phyloP scores from a whole-genome alignment of 2,888 invertebrate species.

The Herminia tarsipennalis region DNA sequence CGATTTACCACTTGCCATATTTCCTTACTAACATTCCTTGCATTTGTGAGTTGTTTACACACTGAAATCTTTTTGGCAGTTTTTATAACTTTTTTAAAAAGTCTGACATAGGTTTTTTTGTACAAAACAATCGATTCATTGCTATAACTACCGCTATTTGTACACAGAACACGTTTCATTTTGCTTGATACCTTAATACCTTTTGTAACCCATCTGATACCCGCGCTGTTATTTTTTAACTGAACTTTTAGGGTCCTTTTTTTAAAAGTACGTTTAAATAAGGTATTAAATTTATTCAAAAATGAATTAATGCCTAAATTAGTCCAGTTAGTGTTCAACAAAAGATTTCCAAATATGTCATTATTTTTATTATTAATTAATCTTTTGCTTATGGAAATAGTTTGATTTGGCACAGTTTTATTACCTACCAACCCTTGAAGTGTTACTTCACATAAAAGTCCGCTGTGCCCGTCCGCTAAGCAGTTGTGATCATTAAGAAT shows the following conservation, averaged over 20 bases:
- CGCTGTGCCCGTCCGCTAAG: not conserved
- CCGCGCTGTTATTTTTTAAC: not conserved
- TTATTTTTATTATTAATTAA: not conserved
- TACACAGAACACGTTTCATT: not conserved
- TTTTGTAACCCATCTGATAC: not conserved
- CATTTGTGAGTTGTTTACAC: not conserved
- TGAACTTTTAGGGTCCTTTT: not conserved
- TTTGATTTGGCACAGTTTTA: not conserved
- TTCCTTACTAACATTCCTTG: not conserved
- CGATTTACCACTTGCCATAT: not conserved
- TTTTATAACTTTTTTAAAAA: not conserved
- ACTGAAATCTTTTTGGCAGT: not conserved
- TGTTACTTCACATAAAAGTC: not conserved
- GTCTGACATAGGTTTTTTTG: not conserved
- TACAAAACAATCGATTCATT: not conserved
- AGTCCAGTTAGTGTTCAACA: not conserved
- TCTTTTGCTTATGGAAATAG: not conserved
- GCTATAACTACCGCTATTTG: not conserved
- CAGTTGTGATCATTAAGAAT: not conserved
- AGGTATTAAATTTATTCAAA: not conserved
- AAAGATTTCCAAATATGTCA: too few species aligned
- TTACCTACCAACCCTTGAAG: not conserved
- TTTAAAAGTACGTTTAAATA: not conserved
- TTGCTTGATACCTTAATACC: not conserved
- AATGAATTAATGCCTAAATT: not conserved